Evolutionary conservation across 2,113 vertebrate genomes (phyloP).

Genomic region (Sterna hirundo): DNA sequence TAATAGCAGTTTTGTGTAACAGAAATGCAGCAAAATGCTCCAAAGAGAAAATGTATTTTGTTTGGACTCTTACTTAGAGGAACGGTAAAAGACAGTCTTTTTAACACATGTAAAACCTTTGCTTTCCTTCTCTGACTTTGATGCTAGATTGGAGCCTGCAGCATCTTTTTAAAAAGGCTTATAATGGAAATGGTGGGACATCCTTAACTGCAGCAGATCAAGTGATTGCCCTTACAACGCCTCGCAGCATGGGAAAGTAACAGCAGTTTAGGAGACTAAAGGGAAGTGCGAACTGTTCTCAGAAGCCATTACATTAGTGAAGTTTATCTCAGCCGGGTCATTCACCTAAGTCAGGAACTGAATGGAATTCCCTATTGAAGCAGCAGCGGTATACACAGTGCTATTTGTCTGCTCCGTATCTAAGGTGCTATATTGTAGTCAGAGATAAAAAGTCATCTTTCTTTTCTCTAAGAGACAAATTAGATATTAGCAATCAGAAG

Average conservation of each 20-base stretch:
- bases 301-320: constrained; percentile 43
- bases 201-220: constrained; percentile 38
- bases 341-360: not conserved
- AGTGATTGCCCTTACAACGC: not conserved
- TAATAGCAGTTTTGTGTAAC: not conserved
- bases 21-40: not conserved
- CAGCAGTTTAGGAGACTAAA: constrained; percentile 19
- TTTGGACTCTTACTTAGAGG: not conserved
- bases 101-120: not conserved
- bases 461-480: constrained; percentile 27
- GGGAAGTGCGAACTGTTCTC: constrained; percentile 36
- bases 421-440: constrained; percentile 9
- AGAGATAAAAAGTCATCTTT: constrained; percentile 37
- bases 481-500: constrained; percentile 35
- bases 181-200: constrained; percentile 14
- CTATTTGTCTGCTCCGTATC: not conserved
- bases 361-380: constrained; percentile 38
- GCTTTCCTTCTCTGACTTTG: not conserved
- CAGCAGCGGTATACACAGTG: not conserved
- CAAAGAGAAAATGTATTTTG: not conserved
- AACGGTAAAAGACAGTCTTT: not conserved
- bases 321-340: constrained; percentile 55
- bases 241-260: constrained; percentile 16
- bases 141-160: not conserved
- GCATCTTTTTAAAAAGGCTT: not conserved